phyloP scores from a whole-genome alignment of 2,888 invertebrate genomes.

The Nasonia oneida region DNA sequence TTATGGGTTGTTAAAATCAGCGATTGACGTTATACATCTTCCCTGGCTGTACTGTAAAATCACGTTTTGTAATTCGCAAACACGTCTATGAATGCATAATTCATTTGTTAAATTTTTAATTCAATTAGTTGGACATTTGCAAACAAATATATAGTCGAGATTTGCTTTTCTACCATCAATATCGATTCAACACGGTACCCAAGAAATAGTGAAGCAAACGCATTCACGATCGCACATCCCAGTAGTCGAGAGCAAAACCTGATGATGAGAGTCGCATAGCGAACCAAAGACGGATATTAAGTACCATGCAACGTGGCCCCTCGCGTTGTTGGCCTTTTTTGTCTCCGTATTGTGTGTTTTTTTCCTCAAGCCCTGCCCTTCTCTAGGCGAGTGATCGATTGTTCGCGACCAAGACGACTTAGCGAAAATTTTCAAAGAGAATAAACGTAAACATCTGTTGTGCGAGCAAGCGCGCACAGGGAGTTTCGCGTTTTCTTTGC shows the following conservation, averaged over 20 bases:
- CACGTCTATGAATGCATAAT: too few relatives aligned
- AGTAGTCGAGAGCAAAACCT: background rate
- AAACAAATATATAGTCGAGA: too few relatives aligned
- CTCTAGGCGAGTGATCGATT: background rate
- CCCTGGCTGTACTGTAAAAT: too few relatives aligned
- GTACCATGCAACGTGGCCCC: background rate
- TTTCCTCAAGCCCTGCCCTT: background rate
- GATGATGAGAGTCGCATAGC: background rate
- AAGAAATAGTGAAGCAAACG: background rate
- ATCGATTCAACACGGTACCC: too few relatives aligned
- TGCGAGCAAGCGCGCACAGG: background rate
- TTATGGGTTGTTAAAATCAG: background rate
- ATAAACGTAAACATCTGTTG: background rate
- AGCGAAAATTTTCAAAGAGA: background rate
- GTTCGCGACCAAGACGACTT: background rate
- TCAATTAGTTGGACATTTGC: too few relatives aligned
- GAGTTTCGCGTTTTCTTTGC: background rate
- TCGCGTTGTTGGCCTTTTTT: background rate
- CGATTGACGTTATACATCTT: background rate
- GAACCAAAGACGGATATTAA: constrained; percentile 15
- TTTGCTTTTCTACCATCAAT: too few relatives aligned
- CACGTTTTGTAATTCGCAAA: too few relatives aligned
- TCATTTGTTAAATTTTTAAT: too few relatives aligned
- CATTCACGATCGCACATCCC: background rate
- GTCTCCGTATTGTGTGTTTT: background rate